phyloP scores from a whole-genome alignment of 2,888 invertebrate genomes.

The Pyrochroa serraticornis region DNA sequence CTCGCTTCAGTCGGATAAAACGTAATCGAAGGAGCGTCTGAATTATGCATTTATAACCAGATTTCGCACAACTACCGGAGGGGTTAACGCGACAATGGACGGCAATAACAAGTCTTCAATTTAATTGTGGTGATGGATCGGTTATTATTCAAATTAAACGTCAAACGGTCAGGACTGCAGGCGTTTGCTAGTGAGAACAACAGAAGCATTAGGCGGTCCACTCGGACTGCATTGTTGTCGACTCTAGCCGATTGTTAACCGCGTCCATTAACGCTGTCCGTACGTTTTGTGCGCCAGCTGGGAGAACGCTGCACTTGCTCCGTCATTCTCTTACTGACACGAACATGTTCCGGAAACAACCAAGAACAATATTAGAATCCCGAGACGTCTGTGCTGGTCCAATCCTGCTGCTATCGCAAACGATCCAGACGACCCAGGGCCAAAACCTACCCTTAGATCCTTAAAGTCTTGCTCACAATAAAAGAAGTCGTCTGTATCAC shows the following conservation, averaged over 20 bases:
- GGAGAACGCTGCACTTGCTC: constrained; percentile 13
- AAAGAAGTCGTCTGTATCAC: no score
- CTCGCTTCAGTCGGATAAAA: neutral
- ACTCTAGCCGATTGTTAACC: constrained; percentile 39
- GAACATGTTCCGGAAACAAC: constrained; percentile 20
- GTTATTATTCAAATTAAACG: constrained; percentile 27
- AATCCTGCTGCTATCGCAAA: no score
- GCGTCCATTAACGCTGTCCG: constrained; percentile 39
- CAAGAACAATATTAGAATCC: constrained; percentile 26
- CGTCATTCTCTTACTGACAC: constrained; percentile 20
- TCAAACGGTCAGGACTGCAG: constrained; percentile 21
- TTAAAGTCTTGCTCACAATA: no score
- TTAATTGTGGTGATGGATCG: constrained; percentile 20
- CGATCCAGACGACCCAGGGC: no score
- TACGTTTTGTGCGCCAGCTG: constrained; percentile 42
- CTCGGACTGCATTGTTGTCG: constrained; percentile 35
- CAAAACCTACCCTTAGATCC: no score
- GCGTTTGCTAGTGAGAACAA: constrained; percentile 21
- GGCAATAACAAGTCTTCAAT: constrained; percentile 11
- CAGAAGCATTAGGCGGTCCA: constrained; percentile 32
- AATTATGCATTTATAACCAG: constrained; percentile 10
- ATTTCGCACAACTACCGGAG: neutral
- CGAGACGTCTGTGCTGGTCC: constrained; percentile 5
- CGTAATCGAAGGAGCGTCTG: constrained; percentile 1
- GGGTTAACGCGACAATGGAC: constrained; percentile 5